Evolutionary conservation across 1,140 invertebrate genomes (phyloP), one percentile per base, ranked within the genome.

Genomic region (Mycetomoellerius zeteki): DNA sequence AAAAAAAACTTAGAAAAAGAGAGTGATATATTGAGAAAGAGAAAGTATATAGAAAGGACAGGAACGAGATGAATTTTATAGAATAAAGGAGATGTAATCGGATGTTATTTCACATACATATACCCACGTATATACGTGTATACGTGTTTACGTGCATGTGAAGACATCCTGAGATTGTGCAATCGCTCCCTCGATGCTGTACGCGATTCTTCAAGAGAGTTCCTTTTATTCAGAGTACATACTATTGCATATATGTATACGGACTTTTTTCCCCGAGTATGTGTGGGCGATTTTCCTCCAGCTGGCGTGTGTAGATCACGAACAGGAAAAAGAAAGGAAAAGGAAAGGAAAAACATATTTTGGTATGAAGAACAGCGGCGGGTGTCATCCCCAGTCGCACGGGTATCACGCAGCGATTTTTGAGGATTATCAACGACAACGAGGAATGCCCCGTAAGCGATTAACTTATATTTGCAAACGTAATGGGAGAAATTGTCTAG

Each of bases 181-280:
- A 60, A 80, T 64, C 33, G 69, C 78, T 89, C 88, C 75, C 54
- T 62, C 73, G 73, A 88, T 60, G 43, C 80, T 89, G 67, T 47
- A 62, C 69, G 85, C 85, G 72, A 89, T 89, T 89, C 85, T 90
- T 86, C 69, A 76, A 88, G 52, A 78, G 81, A 90, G 76, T 89
- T 90, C 87, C 81, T 87, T 89, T 86, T 75, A 80, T 86, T 86
- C 87, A 75, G 56, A 76, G 37, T 78, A n/a, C n/a, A n/a, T n/a
- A 76, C 47, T 69, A 54, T 58, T 77, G 62, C 47, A 71, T 56
- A 58, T n/a, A 54, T 37, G 30, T 71, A 81, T 54, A 65, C 73
- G 19, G 65, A 88, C 37, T 60, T 71, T 54, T 73, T 73, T 52
- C 86, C 56, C 24, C n/a, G 69, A 60, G 24, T 27, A 89, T 60